phyloP scores from a whole-genome alignment of 1,140 invertebrate genomes.

The Bombus ignitus region DNA sequence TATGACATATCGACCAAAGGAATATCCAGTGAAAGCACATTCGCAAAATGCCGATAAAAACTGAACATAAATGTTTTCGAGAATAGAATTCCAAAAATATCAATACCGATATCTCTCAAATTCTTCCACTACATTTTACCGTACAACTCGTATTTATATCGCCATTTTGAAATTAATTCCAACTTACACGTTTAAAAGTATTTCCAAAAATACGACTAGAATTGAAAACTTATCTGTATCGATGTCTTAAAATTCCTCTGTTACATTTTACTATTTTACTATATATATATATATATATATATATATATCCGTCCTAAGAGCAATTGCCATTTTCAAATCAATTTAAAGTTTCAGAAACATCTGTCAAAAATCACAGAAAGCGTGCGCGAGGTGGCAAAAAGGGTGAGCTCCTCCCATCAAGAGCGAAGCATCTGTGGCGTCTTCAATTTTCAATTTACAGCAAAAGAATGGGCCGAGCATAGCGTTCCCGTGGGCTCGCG shows the following conservation, averaged over 20 bases:
- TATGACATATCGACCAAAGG: no score
- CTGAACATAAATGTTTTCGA: no score
- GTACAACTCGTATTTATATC: no score
- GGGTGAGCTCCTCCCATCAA: background rate
- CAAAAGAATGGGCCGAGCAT: background rate
- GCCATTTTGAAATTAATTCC: no score
- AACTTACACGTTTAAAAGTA: background rate
- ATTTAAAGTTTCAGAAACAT: background rate
- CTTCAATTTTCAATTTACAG: constrained; percentile 25
- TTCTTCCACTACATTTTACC: no score
- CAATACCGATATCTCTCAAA: no score
- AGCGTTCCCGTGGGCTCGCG: background rate
- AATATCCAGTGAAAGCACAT: no score
- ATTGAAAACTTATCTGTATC: background rate
- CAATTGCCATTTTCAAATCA: background rate
- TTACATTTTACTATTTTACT: background rate
- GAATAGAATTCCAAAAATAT: no score
- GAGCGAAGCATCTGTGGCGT: background rate
- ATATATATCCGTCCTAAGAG: background rate
- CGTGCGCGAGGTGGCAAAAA: background rate
- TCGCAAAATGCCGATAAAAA: no score
- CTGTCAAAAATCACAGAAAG: background rate
- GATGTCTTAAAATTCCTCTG: background rate
- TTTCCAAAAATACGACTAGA: background rate
- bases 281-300: no score